Base-by-base conservation (phyloP, 1,140 invertebrate genomes). In the Heliconius melpomene region DNA sequence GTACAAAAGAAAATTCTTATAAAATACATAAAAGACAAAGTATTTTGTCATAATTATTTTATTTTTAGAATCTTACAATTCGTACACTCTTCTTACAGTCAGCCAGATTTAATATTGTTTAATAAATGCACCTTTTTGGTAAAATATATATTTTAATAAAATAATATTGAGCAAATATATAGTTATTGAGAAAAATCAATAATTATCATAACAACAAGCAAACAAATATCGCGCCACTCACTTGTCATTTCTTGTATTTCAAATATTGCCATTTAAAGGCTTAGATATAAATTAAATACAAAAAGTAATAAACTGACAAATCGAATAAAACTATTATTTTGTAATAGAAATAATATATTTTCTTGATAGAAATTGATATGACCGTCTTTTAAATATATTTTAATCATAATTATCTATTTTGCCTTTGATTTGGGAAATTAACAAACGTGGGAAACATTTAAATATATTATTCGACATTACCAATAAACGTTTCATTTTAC, bases 31-130 rank as follows among this genome's bases (percentile, higher is more conserved):
- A 80, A 77, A 16, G 32, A 66, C 38, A 20, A 38, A 40, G 13
- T 76, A 32, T 70, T 71, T n/a, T 86, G 88, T 87, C 88, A 87
- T 82, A 82, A 80, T 79, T 79, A 77, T 81, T 86, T 86, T 86
- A 79, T 85, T 86, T 89, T 85, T 84, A 82, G 84, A 89, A 89
- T 80, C 81, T 87, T 85, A 82, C 78, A 76, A 40, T 46, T 77
- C n/a, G 52, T 74, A 72, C 54, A 52, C 70, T 40, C 9, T 23
- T 38, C 66, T 74, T 38, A 60, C 78, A 29, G 76, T 74, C 83
- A 70, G 82, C 83, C 84, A 87, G 85, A 54, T 38, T 57, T 57
- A 74, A 38, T 38, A 52, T 40, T 38, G 38, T 23, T 26, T 23
- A 66, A n/a, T 50, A 71, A 77, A 71, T 50, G 60, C 26, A 40